Evolutionary conservation across 2,888 invertebrate genomes (phyloP).

Genomic region (Marasmarcha lunaedactyla): DNA sequence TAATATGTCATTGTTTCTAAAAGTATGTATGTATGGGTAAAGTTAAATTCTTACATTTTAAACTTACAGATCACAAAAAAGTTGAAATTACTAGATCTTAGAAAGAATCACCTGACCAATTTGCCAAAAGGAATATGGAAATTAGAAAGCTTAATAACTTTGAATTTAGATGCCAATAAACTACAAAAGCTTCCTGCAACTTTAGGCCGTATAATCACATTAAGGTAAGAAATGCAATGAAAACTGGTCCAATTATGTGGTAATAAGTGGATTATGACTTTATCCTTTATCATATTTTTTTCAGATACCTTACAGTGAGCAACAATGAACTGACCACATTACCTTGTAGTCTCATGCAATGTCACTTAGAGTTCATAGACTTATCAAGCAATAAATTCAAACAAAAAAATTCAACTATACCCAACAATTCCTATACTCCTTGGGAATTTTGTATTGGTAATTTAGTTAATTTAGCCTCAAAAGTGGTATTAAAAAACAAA

Average conservation of each 20-base stretch:
- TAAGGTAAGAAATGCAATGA: conserved; percentile 41
- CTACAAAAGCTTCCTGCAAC: conserved; percentile 73
- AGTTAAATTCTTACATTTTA: too few species aligned
- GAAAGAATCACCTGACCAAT: conserved; percentile 63
- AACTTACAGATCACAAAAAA: conserved; percentile 46
- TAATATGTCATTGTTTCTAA: too few species aligned
- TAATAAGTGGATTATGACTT: too few species aligned
- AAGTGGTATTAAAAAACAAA: conserved; percentile 60
- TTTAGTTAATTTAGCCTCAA: conserved; percentile 68
- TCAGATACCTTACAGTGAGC: conserved; percentile 65
- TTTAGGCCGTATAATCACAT: conserved; percentile 69
- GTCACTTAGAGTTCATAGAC: conserved; percentile 66
- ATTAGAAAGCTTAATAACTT: conserved; percentile 69
- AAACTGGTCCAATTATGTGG: conserved; percentile 1
- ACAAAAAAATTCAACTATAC: conserved; percentile 18
- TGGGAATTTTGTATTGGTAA: conserved; percentile 56
- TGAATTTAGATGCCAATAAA: conserved; percentile 75
- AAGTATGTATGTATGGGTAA: too few species aligned
- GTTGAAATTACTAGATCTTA: conserved; percentile 74
- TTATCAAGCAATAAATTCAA: conserved; percentile 68
- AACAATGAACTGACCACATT: conserved; percentile 63
- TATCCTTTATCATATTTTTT: too few species aligned
- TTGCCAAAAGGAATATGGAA: conserved; percentile 76
- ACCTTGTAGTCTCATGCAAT: conserved; percentile 72
- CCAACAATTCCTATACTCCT: conserved; percentile 19